Conservation (phyloP, 2,113 vertebrate genomes). For the Aptenodytes forsteri region DNA sequence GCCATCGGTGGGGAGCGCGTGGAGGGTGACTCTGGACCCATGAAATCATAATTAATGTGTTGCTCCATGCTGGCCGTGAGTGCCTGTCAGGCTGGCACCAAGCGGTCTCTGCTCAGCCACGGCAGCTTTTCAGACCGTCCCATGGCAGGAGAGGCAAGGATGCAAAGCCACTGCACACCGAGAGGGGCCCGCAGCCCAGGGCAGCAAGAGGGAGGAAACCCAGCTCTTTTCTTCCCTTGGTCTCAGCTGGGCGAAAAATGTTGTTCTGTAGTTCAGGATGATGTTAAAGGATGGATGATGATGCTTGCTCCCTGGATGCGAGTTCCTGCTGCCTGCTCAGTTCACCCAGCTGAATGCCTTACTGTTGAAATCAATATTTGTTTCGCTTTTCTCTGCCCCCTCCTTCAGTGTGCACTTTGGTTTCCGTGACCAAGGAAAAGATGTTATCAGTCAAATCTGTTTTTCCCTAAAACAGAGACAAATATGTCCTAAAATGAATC, state of each 20-base stretch:
- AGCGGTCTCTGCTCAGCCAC: accelerated
- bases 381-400: not conserved
- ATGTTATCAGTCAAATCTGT: not conserved
- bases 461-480: not conserved
- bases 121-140: not conserved
- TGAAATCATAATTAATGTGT: not conserved
- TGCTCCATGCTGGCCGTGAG: not conserved
- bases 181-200: not conserved
- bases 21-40: not conserved
- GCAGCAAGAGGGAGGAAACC: not conserved
- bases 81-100: not conserved
- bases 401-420: not conserved
- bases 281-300: not conserved
- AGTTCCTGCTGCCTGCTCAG: not conserved
- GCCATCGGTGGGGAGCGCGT: accelerated
- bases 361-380: not conserved
- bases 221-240: not conserved
- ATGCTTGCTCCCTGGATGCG: not conserved
- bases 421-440: not conserved
- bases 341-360: not conserved
- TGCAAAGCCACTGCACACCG: accelerated
- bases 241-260: not conserved
- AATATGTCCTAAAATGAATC: not conserved
- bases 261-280: not conserved
- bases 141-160: not conserved